Evolutionary conservation across 1,140 invertebrate species (phyloP), one percentile per base, ranked within the genome.

Genomic region (Drosophila nikananu): DNA sequence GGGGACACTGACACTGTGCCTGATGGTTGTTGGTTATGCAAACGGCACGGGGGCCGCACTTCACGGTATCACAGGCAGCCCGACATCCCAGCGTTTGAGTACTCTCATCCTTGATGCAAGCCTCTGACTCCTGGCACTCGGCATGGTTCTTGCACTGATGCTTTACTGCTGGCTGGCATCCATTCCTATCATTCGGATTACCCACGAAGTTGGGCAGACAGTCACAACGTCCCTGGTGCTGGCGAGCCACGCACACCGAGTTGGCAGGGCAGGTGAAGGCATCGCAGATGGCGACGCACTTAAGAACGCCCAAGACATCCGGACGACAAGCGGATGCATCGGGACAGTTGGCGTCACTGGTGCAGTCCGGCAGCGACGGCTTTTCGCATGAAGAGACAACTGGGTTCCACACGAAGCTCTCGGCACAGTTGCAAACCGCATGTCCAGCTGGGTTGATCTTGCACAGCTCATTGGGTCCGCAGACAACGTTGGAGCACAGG

Each of bases 11-110:
- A 86, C 97, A 98, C 91, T 97, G 96, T 1, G 97, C 96, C 6
- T 96, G 96, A 90, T 98, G 97, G 92, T 98, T 98, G 77, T 97
- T 97, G 4, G 97, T 96, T 17, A 97, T 94, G 83, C 97, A 98
- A 15, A 98, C 93, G 21, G 97, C 97, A 76, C 96, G 96, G 1
- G 97, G 97, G 8, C 97, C 97, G 92, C 97, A 98, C 42, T 94
- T 94, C 4, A 96, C 86, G 19, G 94, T 94, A 58, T 96, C 95
- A 91, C 97, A 98, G 57, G 97, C 97, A 2, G 96, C 94, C 59
- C 95, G 93, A 92, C 97, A 98, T 76, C 94, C 94, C 15, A 94
- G 93, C 37, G 91, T 76, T 61, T 93, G 92, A 7, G 92, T 76
- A 35, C 87, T 74, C 41, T 93, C 93, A 51, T 93, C 79, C 78